Evolutionary conservation across 1,140 invertebrate species (phyloP).

Genomic region (Drosophila rufa): DNA sequence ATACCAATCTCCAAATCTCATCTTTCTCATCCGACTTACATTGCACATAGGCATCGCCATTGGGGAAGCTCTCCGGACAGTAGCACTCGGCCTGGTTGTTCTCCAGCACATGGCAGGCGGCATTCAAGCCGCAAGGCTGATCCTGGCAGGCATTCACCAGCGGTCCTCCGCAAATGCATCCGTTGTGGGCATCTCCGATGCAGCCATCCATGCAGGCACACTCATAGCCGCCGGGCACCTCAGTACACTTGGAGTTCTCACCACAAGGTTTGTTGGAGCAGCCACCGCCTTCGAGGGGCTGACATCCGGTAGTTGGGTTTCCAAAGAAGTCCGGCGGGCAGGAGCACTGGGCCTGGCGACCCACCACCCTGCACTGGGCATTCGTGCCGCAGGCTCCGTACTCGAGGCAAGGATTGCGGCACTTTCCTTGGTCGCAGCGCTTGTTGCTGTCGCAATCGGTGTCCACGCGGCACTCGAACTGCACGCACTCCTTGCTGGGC

Average conservation of each 20-base stretch:
- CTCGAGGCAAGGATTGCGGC: constrained; percentile 93
- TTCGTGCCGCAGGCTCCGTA: constrained; percentile 92
- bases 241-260: constrained; percentile 92
- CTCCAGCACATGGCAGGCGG: constrained; percentile 90
- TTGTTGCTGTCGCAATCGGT: constrained; percentile 92
- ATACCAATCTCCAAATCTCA: no score
- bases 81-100: constrained; percentile 91
- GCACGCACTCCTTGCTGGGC: constrained; percentile 90
- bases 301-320: constrained; percentile 92
- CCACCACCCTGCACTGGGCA: constrained; percentile 93
- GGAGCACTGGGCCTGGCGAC: constrained; percentile 91
- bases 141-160: constrained; percentile 89
- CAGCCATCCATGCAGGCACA: constrained; percentile 93
- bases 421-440: constrained; percentile 90
- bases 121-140: constrained; percentile 92
- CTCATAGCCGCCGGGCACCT: constrained; percentile 90
- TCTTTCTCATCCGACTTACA: constrained; percentile 87
- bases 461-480: constrained; percentile 91
- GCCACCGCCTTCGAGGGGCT: constrained; percentile 88
- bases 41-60: constrained; percentile 93
- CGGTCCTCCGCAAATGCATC: constrained; percentile 90
- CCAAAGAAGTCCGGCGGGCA: constrained; percentile 94
- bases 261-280: constrained; percentile 93
- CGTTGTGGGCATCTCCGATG: constrained; percentile 91
- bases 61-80: constrained; percentile 92